Percentiles rank a stretch among this genome's conserved stretches.
Evolutionary conservation across 2,888 invertebrate genomes (phyloP).

Genomic region (Chalcis sispes): DNA sequence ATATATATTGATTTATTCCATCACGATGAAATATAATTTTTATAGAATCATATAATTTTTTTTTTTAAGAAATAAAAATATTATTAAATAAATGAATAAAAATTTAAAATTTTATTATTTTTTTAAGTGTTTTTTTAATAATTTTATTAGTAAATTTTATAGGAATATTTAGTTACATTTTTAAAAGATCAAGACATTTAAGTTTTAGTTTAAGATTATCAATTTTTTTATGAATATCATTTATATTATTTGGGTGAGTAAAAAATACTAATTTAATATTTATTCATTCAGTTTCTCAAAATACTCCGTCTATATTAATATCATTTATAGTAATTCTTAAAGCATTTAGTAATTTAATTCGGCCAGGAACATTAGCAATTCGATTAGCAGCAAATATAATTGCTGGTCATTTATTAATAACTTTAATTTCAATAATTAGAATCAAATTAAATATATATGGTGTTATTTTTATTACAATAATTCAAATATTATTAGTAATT

Average conservation of each 20-base stretch:
- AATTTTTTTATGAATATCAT: slow-evolving; percentile 81
- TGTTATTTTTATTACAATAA: too few species aligned
- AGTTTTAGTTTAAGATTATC: slow-evolving; percentile 79
- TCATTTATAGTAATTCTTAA: slow-evolving; percentile 87
- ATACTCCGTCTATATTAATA: slow-evolving; percentile 82
- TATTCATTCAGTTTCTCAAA: slow-evolving; percentile 83
- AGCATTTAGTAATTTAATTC: slow-evolving; percentile 84
- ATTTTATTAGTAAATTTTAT: slow-evolving; percentile 83
- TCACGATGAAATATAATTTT: too few species aligned
- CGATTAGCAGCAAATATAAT: too few species aligned
- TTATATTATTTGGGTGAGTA: slow-evolving; percentile 82
- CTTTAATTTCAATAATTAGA: too few species aligned
- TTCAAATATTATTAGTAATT: too few species aligned
- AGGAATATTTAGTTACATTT: slow-evolving; percentile 84
- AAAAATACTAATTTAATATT: slow-evolving; percentile 82
- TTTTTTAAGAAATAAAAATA: too few species aligned
- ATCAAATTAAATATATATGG: too few species aligned
- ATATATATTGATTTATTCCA: too few species aligned
- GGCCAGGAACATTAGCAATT: too few species aligned
- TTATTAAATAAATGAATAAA: too few species aligned
- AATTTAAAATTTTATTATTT: background rate
- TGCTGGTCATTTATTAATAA: too few species aligned
- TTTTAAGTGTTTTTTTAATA: slow-evolving; percentile 72
- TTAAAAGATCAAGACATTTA: slow-evolving; percentile 83
- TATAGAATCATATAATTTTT: too few species aligned